These are phyloP conservation scores for Peromyscus californicus DNA, from an alignment of 2,113 vertebrate species.

Conservation along the genomic window DNA sequence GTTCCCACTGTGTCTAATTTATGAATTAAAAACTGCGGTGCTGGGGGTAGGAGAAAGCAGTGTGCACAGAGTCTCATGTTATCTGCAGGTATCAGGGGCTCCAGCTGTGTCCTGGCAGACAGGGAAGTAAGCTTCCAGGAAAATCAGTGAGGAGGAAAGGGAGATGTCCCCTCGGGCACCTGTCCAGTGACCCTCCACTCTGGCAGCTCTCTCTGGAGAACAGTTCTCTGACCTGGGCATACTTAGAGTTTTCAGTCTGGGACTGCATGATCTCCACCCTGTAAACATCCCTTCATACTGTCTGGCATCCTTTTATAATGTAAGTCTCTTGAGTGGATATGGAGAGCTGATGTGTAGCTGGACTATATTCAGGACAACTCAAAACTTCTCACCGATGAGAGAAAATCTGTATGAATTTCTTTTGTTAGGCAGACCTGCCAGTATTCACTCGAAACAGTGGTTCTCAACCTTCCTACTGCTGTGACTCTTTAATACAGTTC, in stretches of 20 bases:
- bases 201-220: accelerated
- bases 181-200: accelerated
- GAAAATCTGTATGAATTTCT: accelerated
- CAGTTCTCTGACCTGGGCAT: accelerated
- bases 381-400: accelerated
- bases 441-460: neutral
- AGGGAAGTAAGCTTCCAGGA: neutral
- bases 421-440: accelerated
- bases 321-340: neutral
- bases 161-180: accelerated
- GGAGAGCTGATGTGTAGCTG: accelerated
- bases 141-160: neutral
- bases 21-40: too few species aligned
- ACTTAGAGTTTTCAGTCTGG: neutral
- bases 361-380: accelerated
- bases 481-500: neutral
- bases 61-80: too few species aligned
- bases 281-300: accelerated
- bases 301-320: accelerated
- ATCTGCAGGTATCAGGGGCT: too few species aligned
- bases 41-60: neutral
- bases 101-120: neutral
- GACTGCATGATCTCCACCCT: accelerated
- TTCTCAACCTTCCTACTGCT: neutral
- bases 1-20: neutral